phyloP scores from a whole-genome alignment of 2,113 vertebrate genomes.

The Tinamus guttatus region DNA sequence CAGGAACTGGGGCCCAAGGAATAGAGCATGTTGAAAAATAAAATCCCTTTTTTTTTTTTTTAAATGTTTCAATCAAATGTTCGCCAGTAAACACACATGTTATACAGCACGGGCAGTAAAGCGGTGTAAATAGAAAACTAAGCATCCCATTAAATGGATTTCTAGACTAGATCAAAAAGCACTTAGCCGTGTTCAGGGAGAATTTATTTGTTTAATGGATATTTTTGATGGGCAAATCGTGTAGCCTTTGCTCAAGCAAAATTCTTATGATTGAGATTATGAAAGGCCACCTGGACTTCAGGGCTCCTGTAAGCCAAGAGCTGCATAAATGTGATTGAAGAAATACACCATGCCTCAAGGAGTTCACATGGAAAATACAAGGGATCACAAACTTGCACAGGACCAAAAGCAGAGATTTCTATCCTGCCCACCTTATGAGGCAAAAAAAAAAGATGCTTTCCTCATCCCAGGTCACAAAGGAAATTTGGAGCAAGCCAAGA shows the following conservation, averaged over 20 bases:
- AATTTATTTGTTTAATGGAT: background rate
- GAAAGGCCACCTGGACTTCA: background rate
- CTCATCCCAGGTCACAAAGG: background rate
- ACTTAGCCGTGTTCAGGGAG: background rate
- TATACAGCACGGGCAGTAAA: background rate
- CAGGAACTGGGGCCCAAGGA: background rate
- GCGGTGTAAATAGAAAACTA: background rate
- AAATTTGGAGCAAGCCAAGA: background rate
- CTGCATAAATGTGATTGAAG: background rate
- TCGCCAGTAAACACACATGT: background rate
- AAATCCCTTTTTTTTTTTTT: background rate
- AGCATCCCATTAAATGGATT: background rate
- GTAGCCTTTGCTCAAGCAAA: background rate
- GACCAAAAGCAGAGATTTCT: background rate
- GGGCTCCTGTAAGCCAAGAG: background rate
- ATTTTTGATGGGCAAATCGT: background rate
- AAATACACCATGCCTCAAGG: background rate
- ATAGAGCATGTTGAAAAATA: background rate
- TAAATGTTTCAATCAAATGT: background rate
- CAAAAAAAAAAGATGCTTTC: background rate
- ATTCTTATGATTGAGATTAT: background rate
- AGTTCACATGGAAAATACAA: background rate
- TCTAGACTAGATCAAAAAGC: background rate
- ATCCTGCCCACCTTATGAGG: background rate
- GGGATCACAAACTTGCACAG: background rate